Evolutionary conservation across 2,888 invertebrate species (phyloP).

Genomic region (Pterostichus madidus): DNA sequence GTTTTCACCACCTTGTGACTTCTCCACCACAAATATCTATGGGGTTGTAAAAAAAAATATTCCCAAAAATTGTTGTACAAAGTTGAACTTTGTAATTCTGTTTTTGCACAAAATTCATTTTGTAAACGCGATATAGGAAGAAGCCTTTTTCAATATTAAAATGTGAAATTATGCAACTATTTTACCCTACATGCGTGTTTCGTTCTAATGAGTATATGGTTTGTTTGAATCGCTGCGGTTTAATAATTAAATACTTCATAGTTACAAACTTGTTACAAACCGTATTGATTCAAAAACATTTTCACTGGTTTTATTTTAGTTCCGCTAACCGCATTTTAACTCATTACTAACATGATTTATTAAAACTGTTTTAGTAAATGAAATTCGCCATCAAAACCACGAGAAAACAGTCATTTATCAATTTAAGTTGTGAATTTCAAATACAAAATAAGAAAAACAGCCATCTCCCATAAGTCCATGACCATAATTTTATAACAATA

Average conservation of each 20-base stretch:
- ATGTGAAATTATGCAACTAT: constrained; percentile 39
- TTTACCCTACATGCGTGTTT: constrained; percentile 25
- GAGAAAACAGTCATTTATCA: constrained; percentile 7
- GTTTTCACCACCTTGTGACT: too few species aligned
- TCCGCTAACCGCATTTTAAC: constrained; percentile 26
- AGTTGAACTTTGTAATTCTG: too few species aligned
- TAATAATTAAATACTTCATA: constrained; percentile 36
- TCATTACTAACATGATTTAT: constrained; percentile 23
- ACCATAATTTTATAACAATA: too few species aligned
- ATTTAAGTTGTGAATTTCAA: background rate
- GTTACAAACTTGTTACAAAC: background rate
- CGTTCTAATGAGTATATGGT: constrained; percentile 22
- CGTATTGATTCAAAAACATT: constrained; percentile 28
- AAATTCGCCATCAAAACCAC: constrained; percentile 3
- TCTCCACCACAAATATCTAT: too few species aligned
- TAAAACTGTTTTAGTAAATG: background rate
- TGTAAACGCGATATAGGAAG: too few species aligned
- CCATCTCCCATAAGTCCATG: too few species aligned
- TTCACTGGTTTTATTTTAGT: constrained; percentile 34
- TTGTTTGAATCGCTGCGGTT: constrained; percentile 33
- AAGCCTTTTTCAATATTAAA: constrained; percentile 50
- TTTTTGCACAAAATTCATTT: too few species aligned
- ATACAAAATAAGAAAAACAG: too few species aligned
- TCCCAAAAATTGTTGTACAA: too few species aligned
- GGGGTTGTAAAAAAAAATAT: too few species aligned